Percentiles rank a stretch among this genome's conserved stretches.
Conservation (phyloP, 1,140 invertebrate species). For the Lepeophtheirus salmonis region DNA sequence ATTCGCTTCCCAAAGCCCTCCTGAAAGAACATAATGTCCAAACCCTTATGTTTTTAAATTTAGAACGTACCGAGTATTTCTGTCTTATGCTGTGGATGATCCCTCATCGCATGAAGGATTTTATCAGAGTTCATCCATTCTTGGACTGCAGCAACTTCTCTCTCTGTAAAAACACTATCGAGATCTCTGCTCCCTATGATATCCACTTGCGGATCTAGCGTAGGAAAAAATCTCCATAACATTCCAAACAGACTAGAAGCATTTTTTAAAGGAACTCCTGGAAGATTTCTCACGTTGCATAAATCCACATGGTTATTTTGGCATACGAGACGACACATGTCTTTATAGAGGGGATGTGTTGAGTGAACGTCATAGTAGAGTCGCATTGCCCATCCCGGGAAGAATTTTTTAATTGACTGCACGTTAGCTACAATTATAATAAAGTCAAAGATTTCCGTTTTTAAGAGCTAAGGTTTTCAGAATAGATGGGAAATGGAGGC, state of each 20-base stretch:
- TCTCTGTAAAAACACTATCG: neutral
- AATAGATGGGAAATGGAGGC: too few species aligned
- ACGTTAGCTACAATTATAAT: too few species aligned
- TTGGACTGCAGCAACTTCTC: constrained; percentile 11
- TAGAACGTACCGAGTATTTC: constrained; percentile 15
- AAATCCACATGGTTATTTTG: neutral
- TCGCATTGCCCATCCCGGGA: constrained; percentile 21
- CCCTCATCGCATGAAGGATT: constrained; percentile 16
- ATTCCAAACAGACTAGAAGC: neutral
- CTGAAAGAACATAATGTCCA: neutral
- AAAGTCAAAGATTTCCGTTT: too few species aligned
- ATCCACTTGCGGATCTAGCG: neutral
- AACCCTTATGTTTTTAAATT: neutral
- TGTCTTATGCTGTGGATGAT: constrained; percentile 15
- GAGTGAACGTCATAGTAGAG: constrained; percentile 8
- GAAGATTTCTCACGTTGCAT: neutral
- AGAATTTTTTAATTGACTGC: constrained; percentile 13
- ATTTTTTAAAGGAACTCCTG: neutral
- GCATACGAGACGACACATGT: constrained; percentile 2
- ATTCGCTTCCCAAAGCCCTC: neutral
- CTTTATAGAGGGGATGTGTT: too few species aligned
- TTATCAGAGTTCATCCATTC: constrained; percentile 15
- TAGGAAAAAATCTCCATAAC: constrained; percentile 10
- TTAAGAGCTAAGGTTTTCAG: too few species aligned
- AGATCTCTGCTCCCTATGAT: too few species aligned